phyloP scores from a whole-genome alignment of 1,140 invertebrate species.

The Anoplophora glabripennis region DNA sequence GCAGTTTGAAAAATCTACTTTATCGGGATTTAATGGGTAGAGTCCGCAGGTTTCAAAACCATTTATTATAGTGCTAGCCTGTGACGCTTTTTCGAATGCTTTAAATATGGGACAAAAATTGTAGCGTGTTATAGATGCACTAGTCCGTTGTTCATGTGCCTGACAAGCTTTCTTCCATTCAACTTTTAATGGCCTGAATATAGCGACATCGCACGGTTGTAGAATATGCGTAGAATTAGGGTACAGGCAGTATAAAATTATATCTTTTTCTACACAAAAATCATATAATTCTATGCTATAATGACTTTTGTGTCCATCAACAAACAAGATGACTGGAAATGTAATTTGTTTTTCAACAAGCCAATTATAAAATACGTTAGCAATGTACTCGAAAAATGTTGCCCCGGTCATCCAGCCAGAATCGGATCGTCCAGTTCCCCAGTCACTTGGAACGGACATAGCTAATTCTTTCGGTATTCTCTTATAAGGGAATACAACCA shows the following conservation, averaged over 20 bases:
- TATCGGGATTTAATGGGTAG: constrained; percentile 39
- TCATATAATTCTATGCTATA: constrained; percentile 40
- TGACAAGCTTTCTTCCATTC: constrained; percentile 31
- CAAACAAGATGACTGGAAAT: constrained; percentile 40
- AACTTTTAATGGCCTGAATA: constrained; percentile 44
- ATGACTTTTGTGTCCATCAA: constrained; percentile 49
- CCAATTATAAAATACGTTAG: constrained; percentile 42
- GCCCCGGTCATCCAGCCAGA: constrained; percentile 47
- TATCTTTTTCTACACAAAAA: constrained; percentile 44
- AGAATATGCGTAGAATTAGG: constrained; percentile 48
- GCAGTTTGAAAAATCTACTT: too few species aligned
- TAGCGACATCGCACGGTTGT: constrained; percentile 46
- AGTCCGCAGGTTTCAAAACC: constrained; percentile 44
- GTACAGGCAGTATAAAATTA: constrained; percentile 41
- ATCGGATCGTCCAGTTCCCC: constrained; percentile 43
- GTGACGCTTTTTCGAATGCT: constrained; percentile 27
- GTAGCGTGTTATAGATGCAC: constrained; percentile 17
- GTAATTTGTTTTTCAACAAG: constrained; percentile 37
- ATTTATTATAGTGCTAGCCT: constrained; percentile 39
- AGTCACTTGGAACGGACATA: constrained; percentile 36
- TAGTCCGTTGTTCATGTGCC: constrained; percentile 13
- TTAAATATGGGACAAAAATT: constrained; percentile 40
- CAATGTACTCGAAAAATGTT: constrained; percentile 47
- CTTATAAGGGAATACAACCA: constrained; percentile 34
- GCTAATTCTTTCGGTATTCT: constrained; percentile 32